Conservation (phyloP, 2,888 invertebrate species). For the Molorchus minor region DNA sequence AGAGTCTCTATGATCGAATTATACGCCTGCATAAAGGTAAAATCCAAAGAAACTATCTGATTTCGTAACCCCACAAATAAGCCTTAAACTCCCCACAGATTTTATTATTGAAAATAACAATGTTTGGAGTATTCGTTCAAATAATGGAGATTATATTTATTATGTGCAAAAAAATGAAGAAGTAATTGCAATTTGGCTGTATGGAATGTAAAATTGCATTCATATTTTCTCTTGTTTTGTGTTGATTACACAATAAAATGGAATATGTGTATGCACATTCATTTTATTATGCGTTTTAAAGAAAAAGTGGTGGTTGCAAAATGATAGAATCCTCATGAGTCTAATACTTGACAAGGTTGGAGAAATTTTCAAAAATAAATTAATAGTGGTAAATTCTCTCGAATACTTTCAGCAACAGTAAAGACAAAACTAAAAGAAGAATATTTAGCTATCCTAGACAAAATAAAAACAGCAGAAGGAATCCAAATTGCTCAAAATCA, state of each 20-base stretch:
- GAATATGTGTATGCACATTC: not conserved
- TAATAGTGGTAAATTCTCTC: too few relatives aligned
- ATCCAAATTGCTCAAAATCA: too few relatives aligned
- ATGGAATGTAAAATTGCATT: not conserved
- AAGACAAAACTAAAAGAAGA: too few relatives aligned
- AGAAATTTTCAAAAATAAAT: too few relatives aligned
- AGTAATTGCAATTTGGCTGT: not conserved
- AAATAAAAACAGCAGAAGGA: too few relatives aligned
- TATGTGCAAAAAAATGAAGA: not conserved
- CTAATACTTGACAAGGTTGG: too few relatives aligned
- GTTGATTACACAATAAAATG: not conserved
- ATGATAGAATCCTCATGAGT: too few relatives aligned
- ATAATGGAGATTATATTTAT: too few relatives aligned
- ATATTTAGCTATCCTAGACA: too few relatives aligned
- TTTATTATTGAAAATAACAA: not conserved
- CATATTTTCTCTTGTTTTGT: not conserved
- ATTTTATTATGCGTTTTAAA: not conserved
- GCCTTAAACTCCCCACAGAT: not conserved
- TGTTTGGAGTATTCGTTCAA: not conserved
- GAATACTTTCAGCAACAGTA: too few relatives aligned
- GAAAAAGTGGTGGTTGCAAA: too few relatives aligned
- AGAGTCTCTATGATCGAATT: not conserved
- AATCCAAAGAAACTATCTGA: not conserved
- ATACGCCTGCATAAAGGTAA: not conserved
- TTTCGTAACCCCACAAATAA: not conserved